These are phyloP conservation scores for Notolepis coatsorum DNA, from an alignment of 2,797 vertebrate species.

Conservation along the genomic window DNA sequence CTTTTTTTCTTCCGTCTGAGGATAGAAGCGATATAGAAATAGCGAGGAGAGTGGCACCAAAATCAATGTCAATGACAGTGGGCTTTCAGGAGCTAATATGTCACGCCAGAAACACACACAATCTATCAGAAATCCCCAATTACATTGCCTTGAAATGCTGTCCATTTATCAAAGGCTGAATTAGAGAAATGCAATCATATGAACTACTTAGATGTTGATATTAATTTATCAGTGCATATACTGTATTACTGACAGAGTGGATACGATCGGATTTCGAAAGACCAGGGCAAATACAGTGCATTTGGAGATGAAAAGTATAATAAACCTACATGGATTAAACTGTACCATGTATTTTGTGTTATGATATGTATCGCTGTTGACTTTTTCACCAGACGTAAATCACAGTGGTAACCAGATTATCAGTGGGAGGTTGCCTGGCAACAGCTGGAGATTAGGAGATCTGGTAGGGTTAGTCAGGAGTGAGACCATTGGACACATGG, in stretches of 20 bases:
- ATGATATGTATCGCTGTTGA: neutral
- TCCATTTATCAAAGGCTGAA: too few species aligned
- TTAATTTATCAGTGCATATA: neutral
- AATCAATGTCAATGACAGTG: neutral
- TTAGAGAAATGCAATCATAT: too few species aligned
- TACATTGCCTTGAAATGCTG: too few species aligned
- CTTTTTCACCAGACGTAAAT: slow-evolving; percentile 15
- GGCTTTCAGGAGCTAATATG: too few species aligned
- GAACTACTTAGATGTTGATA: too few species aligned
- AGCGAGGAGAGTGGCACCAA: too few species aligned
- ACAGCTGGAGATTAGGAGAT: slow-evolving; percentile 66
- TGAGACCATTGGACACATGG: slow-evolving; percentile 40
- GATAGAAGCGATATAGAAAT: too few species aligned
- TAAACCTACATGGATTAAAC: slow-evolving; percentile 40
- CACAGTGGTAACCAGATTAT: slow-evolving; percentile 45
- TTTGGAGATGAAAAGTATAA: slow-evolving; percentile 19
- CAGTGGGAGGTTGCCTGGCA: slow-evolving; percentile 41
- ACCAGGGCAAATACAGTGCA: neutral
- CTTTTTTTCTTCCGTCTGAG: too few species aligned
- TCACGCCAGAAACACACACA: too few species aligned
- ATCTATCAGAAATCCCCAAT: too few species aligned
- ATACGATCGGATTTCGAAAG: slow-evolving; percentile 9
- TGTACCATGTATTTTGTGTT: neutral
- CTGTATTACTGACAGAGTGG: neutral
- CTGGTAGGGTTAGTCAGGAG: slow-evolving; percentile 49